Base-by-base conservation (phyloP, 1,140 invertebrate genomes). In the Camponotus floridanus region DNA sequence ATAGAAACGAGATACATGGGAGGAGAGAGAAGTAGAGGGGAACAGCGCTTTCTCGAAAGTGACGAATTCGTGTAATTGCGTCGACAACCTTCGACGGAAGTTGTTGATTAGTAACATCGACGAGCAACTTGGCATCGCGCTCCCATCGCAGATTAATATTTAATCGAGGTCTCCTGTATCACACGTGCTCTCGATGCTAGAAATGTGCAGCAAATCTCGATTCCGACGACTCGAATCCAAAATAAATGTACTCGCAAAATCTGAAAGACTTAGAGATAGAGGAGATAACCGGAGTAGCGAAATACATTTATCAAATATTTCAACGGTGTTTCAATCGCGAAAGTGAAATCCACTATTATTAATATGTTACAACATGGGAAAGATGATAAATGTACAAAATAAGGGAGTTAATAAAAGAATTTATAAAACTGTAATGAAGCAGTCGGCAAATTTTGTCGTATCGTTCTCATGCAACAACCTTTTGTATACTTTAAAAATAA, bases 101-200 rank as follows among this genome's bases (percentile, higher is more conserved):
- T 15, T 13, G 8, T 33, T 51, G 59, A 65, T 79, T 55, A 61
- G 26, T 78, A 51, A 76, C 26, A 48, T 48, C 61, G 2, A 42
- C 42, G 68, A 18, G 6, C 70, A 7, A 73, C 55, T 61, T 59
- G 33, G 21, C 39, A 18, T 26, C 57, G n/a, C 18, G 26, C 26
- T 64, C 9, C 7, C 55, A 42, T 79, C 31, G 48, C 7, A n/a
- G 15, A 80, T 70, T 80, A 80, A 70, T 57, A 80, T 80, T 80
- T 70, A 45, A 70, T 57, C 64, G 67, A 18, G 67, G 11, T 13
- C 18, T 15, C 18, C 1, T 13, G 36, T 68, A 33, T 68, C 42
- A 51, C 62, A 45, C 4, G 31, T 51, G 15, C 5, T 18, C 45
- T 51, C 33, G 76, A 70, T 36, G 67, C n/a, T 48, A 39, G 65